Base-by-base conservation (phyloP, 2,888 invertebrate genomes). In the Eilema sororculum region DNA sequence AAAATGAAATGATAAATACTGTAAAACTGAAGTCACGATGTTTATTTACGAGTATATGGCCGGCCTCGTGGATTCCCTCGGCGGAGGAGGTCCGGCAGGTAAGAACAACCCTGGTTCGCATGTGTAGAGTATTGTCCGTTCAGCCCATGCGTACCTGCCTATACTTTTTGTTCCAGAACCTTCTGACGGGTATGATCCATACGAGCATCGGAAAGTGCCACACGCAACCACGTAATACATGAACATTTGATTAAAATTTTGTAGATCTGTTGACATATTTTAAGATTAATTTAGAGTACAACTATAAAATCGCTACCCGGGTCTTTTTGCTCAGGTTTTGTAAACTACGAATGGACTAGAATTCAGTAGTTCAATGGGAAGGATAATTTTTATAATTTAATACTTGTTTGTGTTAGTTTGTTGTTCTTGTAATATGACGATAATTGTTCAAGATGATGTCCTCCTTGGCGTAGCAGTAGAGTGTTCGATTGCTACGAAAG, bases 1-100 rank as follows among this genome's bases (percentile, higher is more conserved):
- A n/a, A n/a, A 8, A 20, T 52, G 52, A 52, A n/a, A 52, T 46
- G 20, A 52, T 20, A 52, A 52, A n/a, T n/a, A 52, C 0, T 9
- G 1, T 52, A 52, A 52, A n/a, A 60, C 13, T 6, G n/a, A 60
- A 20, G 24, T 16, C 65, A 65, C 10, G 57, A 65, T 65, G 65
- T 65, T 65, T 22, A 22, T 65, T 20, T 65, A 57, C 22, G 22
- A 57, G 65, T 65, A 22, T 57, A 65, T 65, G 65, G 30, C 65
- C 13, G 57, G 30, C 4, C 0, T 65, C 24, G 65, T 57, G 33
- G 65, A 65, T 8, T 33, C 57, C 3, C 24, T 65, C 24, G 37
- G 56, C 24, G 57, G 65, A 52, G 52, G 56, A 56, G 56, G 28
- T 30, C n/a, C n/a, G n/a, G n/a, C n/a, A n/a, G n/a, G n/a, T n/a